Evolutionary conservation across 2,113 vertebrate species (phyloP).

Genomic region (Ceuthmochares aereus): DNA sequence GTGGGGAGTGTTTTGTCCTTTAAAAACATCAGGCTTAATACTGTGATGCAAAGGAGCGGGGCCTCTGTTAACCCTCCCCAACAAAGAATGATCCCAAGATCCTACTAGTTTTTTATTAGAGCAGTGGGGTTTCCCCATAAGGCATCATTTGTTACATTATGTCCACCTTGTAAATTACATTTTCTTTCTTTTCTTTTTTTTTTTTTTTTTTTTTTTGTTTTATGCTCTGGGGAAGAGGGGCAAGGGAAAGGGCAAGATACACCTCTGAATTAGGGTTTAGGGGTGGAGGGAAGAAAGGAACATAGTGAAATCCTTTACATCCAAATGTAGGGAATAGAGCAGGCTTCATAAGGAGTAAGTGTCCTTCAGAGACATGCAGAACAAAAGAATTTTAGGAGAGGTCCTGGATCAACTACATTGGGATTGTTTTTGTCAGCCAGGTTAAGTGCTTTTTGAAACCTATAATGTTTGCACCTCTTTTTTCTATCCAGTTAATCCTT

Average conservation of each 20-base stretch:
- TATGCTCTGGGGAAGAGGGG: not conserved
- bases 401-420: not conserved
- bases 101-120: constrained; percentile 54
- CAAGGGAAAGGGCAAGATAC: not conserved
- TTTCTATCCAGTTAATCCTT: not conserved
- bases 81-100: constrained; percentile 24
- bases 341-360: not conserved
- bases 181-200: not conserved
- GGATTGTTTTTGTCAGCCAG: not conserved
- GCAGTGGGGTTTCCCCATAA: constrained; percentile 51
- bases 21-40: constrained; percentile 52
- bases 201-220: too few species aligned
- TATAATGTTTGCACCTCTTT: not conserved
- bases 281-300: not conserved
- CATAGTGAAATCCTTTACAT: not conserved
- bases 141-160: constrained; percentile 57
- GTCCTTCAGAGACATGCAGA: not conserved
- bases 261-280: not conserved
- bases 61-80: constrained; percentile 56
- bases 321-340: not conserved
- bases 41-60: constrained; percentile 47
- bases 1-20: constrained; percentile 42
- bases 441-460: not conserved
- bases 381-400: not conserved
- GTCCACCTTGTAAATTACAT: constrained; percentile 48